Conservation (phyloP, 2,888 invertebrate species). For the Drosophila prostipennis region DNA sequence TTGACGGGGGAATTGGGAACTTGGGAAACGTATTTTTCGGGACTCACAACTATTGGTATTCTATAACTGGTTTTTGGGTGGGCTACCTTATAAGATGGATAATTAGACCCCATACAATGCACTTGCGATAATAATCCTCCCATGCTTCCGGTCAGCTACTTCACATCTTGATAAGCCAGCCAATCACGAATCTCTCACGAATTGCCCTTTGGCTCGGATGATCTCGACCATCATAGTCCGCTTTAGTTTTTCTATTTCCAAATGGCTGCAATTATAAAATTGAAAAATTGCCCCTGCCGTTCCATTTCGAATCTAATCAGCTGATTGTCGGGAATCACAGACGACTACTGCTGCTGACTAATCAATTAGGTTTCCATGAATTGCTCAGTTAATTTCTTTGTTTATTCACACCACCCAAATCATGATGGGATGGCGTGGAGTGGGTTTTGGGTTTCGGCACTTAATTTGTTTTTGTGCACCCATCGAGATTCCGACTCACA, state of each 20-base stretch:
- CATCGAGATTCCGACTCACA: slow-evolving; percentile 7
- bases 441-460: not conserved
- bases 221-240: slow-evolving; percentile 3
- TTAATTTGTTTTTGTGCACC: slow-evolving; percentile 15
- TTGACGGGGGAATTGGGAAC: no score
- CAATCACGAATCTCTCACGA: slow-evolving; percentile 26
- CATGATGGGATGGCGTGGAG: slow-evolving; percentile 22
- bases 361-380: slow-evolving; percentile 36
- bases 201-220: slow-evolving; percentile 2
- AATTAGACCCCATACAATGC: not conserved
- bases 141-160: not conserved
- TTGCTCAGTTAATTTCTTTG: slow-evolving; percentile 27
- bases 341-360: slow-evolving; percentile 22
- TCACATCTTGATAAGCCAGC: slow-evolving; percentile 2
- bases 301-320: slow-evolving; percentile 39
- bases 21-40: not conserved
- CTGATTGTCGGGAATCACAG: slow-evolving; percentile 33
- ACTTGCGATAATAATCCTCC: no score
- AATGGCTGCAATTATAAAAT: slow-evolving; percentile 44
- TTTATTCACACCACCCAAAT: slow-evolving; percentile 20
- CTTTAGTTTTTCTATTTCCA: slow-evolving; percentile 12
- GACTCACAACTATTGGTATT: not conserved
- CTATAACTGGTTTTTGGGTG: no score
- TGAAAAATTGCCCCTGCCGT: slow-evolving; percentile 35
- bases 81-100: not conserved